Base-by-base conservation (phyloP, 2,797 vertebrate genomes). In the Stomatorhinus walkeri region DNA sequence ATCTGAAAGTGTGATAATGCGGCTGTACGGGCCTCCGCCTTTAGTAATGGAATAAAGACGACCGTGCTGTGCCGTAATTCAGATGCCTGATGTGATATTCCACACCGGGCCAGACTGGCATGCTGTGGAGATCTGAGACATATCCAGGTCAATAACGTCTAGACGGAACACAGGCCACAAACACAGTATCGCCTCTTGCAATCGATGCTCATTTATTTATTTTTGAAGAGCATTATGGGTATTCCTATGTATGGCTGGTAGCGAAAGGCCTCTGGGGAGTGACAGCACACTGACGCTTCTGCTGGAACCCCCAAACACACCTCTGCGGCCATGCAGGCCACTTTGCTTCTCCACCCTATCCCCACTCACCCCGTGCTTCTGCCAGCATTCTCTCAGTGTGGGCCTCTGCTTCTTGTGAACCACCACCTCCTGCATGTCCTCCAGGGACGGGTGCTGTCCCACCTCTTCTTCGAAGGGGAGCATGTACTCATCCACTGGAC, bases 351-450 rank as follows among this genome's bases (percentile, higher is more conserved):
- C 10, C 24, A 48, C 3, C 4, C 43, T 4, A 6, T 52, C 83
- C 0, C 0, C 89, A 93, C 96, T 97, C 93, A 99, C 98, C 94
- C 97, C 92, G 91, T 99, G 98, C 93, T 99, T 99, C 93, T 98
- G 98, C 98, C 98, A 99, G 91, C 97, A 98, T 93, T 99, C 98
- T 91, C 98, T 94, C 87, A 99, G 95, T 89, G 97, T 94, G 3
- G 98, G 98, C 91, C 98, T 95, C 95, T 98, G 96, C 93, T 99
- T 99, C 96, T 99, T 99, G 93, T 99, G 98, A 88, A 99, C 98
- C 14, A 99, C 98, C 1, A 99, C 98, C 9, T 99, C 98, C 95
- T 99, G 98, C 98, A 99, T 99, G 94, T 99, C 98, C 96, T 99
- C 98, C 87, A 99, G 95, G 88, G 98, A 99, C 8, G 98, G 98